phyloP scores from a whole-genome alignment of 2,797 vertebrate species.

The Aotus griseimembra region DNA sequence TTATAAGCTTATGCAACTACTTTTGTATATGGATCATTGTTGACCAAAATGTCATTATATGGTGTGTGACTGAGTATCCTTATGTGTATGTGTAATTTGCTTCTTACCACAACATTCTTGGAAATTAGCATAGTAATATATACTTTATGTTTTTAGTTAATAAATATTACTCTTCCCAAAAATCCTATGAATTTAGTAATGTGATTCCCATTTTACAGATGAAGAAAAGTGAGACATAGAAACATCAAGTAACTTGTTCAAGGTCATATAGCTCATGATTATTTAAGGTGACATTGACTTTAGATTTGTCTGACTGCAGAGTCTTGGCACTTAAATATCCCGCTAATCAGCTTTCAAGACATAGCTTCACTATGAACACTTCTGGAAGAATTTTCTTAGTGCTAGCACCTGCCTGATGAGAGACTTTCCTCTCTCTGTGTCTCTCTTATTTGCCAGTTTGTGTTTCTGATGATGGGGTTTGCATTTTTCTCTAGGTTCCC shows the following conservation, averaged over 20 bases:
- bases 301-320: background rate
- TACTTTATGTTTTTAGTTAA: background rate
- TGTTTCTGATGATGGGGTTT: background rate
- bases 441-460: background rate
- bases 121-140: background rate
- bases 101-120: background rate
- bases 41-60: background rate
- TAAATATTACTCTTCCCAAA: background rate
- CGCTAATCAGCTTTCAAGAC: background rate
- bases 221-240: background rate
- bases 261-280: background rate
- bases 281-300: background rate
- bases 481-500: background rate
- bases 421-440: background rate
- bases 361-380: background rate
- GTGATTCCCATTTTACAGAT: constrained; percentile 4
- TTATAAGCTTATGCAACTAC: background rate
- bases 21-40: too few species aligned
- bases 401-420: accelerated
- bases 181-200: background rate
- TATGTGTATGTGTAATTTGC: background rate
- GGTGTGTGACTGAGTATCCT: background rate
- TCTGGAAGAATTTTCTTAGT: background rate
- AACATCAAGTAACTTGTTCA: background rate
- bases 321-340: background rate